These are phyloP conservation scores for Haliclona indistincta DNA, from an alignment of 37 sponge, comb jelly and placozoan genomes.

Conservation along the genomic window DNA sequence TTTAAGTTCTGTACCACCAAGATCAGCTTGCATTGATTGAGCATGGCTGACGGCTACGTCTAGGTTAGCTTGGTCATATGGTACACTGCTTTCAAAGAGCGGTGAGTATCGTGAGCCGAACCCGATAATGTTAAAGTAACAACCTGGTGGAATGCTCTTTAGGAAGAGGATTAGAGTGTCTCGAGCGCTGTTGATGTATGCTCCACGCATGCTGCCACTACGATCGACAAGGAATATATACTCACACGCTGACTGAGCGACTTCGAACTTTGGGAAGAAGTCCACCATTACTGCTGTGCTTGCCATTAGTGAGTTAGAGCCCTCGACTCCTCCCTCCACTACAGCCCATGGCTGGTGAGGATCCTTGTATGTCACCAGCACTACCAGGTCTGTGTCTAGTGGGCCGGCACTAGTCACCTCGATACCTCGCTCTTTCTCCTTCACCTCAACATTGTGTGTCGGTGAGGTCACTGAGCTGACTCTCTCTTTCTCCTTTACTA, in stretches of 20 bases:
- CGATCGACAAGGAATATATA: slow-evolving; percentile 81
- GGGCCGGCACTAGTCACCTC: slow-evolving; percentile 32
- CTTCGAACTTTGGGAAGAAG: slow-evolving; percentile 64
- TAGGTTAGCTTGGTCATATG: slow-evolving; percentile 61
- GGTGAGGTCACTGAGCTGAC: slow-evolving; percentile 36
- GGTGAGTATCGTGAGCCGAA: slow-evolving; percentile 61
- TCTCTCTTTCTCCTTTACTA: slow-evolving; percentile 1
- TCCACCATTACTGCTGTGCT: slow-evolving; percentile 51
- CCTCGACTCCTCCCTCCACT: slow-evolving; percentile 31
- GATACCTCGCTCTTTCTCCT: neutral
- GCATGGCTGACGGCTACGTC: slow-evolving; percentile 62
- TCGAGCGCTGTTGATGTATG: slow-evolving; percentile 60
- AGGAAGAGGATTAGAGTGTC: slow-evolving; percentile 82
- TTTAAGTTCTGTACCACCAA: slow-evolving; percentile 77
- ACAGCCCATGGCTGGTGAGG: slow-evolving; percentile 59
- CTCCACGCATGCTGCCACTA: slow-evolving; percentile 84
- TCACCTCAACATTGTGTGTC: slow-evolving; percentile 25
- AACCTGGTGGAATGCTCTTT: slow-evolving; percentile 78
- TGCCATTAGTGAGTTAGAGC: slow-evolving; percentile 40
- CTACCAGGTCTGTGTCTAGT: slow-evolving; percentile 55
- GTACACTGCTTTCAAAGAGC: slow-evolving; percentile 61
- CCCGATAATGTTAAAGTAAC: slow-evolving; percentile 84
- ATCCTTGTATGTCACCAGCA: slow-evolving; percentile 36
- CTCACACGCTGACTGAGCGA: slow-evolving; percentile 49
- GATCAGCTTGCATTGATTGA: slow-evolving; percentile 49